Base-by-base conservation (phyloP, 2,113 vertebrate genomes). In the Labeo rohita region DNA sequence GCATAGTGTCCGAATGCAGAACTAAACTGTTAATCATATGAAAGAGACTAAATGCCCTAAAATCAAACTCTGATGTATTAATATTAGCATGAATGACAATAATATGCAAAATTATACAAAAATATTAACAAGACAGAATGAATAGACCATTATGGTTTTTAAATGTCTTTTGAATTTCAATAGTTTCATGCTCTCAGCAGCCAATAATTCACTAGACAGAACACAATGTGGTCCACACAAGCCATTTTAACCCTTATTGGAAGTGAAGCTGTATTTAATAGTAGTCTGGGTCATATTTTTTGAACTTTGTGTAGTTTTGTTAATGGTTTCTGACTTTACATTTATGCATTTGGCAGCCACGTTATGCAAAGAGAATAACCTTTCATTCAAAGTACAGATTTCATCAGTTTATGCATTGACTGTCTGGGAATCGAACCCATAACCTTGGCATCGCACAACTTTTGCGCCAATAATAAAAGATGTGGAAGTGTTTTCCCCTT, bases 141-240 rank as follows among this genome's bases (percentile, higher is more conserved):
- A 43, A 43, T 8, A 73, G 11, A 49, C 43, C 21, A 23, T 3
- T 74, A 49, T 50, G n/a, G 73, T 28, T 50, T 75, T 10, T 23
- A 23, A 23, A 49, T 74, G 45, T 49, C 43, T 72, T 45, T 15
- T 23, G n/a, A 75, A 75, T 75, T 74, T 49, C 72, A 75, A 74
- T 74, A 23, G 43, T 74, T 74, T 49, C 11, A 74, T 28, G 72
- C n/a, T 8, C n/a, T 75, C 72, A 7, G 73, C 73, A 23, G 73
- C 45, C 73, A 75, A 43, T 72, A 66, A 66, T 66, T 15, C 23
- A 1, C 28, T 15, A 66, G 28, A 18, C 66, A 43, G 18, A 74
- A 49, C 72, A 49, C n/a, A 74, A 12, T 23, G 72, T 49, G 43
- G 72, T 74, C 45, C 21, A 49, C 6, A 18, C 18, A 74, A 74